Evolutionary conservation across 2,113 vertebrate species (phyloP).

Genomic region (Python bivittatus): DNA sequence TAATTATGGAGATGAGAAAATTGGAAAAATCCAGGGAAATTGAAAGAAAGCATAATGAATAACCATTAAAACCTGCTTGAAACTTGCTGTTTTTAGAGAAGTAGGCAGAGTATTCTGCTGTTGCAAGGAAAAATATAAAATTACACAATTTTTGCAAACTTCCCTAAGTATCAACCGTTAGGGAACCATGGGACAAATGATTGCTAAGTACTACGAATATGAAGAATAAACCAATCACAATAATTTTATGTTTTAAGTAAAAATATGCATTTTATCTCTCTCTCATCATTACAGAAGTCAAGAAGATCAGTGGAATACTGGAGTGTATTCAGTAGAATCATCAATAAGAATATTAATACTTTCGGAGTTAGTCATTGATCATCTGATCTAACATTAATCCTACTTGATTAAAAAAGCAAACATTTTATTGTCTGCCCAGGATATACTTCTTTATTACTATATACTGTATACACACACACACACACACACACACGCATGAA

Average conservation of each 20-base stretch:
- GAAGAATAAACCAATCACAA: not conserved
- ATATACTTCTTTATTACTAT: not conserved
- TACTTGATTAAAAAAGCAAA: not conserved
- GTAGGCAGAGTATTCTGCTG: not conserved
- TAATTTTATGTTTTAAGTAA: not conserved
- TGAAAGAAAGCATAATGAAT: not conserved
- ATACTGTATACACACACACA: no score
- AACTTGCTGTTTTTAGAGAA: not conserved
- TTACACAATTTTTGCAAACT: not conserved
- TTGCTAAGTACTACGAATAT: not conserved
- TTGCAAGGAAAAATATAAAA: not conserved
- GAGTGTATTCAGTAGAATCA: not conserved
- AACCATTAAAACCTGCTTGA: slow-evolving; percentile 13
- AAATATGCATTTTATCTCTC: not conserved
- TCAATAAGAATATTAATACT: not conserved
- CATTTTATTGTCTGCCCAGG: not conserved
- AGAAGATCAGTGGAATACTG: no score
- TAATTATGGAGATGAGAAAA: not conserved
- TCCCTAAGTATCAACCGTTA: not conserved
- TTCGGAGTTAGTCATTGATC: not conserved
- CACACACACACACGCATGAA: no score
- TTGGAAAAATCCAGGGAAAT: not conserved
- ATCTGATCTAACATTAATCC: not conserved
- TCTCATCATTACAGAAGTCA: not conserved
- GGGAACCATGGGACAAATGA: not conserved